phyloP scores from a whole-genome alignment of 1,140 invertebrate species.

The Drosophila nikananu region DNA sequence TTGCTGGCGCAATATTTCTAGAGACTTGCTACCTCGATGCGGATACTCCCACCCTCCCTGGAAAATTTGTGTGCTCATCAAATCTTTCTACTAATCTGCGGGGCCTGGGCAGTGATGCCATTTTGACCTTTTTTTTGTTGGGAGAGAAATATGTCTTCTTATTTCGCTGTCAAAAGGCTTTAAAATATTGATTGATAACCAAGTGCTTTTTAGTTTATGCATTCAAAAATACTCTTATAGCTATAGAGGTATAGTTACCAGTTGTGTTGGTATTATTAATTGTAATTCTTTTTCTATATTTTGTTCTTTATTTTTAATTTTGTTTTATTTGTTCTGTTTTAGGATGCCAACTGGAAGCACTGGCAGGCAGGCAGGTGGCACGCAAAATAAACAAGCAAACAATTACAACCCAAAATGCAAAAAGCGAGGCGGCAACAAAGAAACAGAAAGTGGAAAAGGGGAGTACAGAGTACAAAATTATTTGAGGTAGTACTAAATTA shows the following conservation, averaged over 20 bases:
- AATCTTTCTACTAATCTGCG: slow-evolving; percentile 72
- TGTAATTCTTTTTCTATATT: not conserved
- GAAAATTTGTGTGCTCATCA: slow-evolving; percentile 62
- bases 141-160: not conserved
- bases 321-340: not conserved
- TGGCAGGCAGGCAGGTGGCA: slow-evolving; percentile 63
- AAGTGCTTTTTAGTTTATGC: not conserved
- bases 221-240: not conserved
- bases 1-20: slow-evolving; percentile 43
- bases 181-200: not conserved
- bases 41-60: not conserved
- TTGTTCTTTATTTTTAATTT: not conserved
- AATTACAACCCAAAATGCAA: slow-evolving; percentile 59
- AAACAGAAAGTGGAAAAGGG: slow-evolving; percentile 2
- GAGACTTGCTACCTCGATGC: not conserved
- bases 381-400: slow-evolving; percentile 74
- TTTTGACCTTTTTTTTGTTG: not conserved
- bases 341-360: not conserved
- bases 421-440: slow-evolving; percentile 2
- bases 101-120: not conserved
- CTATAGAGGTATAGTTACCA: not conserved
- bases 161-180: not conserved
- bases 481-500: not conserved
- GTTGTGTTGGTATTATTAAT: not conserved
- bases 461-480: slow-evolving; percentile 3